Evolutionary conservation across 2,113 vertebrate species (phyloP).

Genomic region (Neogobius melanostomus): DNA sequence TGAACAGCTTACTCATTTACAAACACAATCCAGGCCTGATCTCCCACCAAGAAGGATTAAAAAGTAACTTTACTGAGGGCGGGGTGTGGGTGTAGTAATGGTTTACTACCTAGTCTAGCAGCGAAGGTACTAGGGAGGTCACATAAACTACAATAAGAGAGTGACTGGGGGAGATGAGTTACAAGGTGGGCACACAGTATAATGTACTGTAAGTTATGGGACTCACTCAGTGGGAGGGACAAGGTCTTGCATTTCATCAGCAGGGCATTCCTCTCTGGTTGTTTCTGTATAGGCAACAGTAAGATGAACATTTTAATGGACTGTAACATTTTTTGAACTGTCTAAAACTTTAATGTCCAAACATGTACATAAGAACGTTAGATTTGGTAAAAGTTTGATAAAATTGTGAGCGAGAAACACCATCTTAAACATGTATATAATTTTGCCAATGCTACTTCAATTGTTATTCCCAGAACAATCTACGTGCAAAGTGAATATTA

Average conservation of each 20-base stretch:
- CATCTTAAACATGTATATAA: background rate
- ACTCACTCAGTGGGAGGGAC: constrained; percentile 81
- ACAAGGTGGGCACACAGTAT: background rate
- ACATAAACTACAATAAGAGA: constrained; percentile 40
- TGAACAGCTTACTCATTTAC: constrained; percentile 13
- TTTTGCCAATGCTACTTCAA: background rate
- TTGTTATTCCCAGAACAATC: background rate
- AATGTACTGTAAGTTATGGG: constrained; percentile 10
- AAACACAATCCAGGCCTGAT: constrained; percentile 43
- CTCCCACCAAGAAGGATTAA: constrained; percentile 60
- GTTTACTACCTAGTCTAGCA: constrained; percentile 35
- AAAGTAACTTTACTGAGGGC: constrained; percentile 46
- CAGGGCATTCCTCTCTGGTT: constrained; percentile 78
- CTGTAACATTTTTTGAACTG: background rate
- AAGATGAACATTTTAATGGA: constrained; percentile 12
- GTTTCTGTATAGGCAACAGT: constrained; percentile 75
- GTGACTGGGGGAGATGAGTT: constrained; percentile 31
- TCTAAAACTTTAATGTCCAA: no score
- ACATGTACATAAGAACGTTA: background rate
- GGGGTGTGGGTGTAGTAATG: constrained; percentile 16
- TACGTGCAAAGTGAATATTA: background rate
- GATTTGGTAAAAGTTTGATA: background rate
- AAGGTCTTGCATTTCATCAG: constrained; percentile 81
- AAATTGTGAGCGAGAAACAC: background rate
- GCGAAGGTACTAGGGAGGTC: constrained; percentile 41